These are phyloP conservation scores for Sturnus vulgaris DNA, from an alignment of 2,113 vertebrate genomes.

Conservation along the genomic window DNA sequence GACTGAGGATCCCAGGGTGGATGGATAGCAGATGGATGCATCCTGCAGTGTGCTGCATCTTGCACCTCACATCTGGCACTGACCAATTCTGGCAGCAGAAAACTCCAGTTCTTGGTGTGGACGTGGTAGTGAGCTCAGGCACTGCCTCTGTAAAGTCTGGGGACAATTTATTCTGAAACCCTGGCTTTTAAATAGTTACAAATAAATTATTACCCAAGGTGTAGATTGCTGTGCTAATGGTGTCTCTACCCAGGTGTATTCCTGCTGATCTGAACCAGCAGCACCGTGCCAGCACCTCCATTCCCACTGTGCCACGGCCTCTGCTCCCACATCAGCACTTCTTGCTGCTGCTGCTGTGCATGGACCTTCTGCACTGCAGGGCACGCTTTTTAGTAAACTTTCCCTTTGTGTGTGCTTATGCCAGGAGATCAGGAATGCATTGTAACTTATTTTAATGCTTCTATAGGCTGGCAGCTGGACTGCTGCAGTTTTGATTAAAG, in stretches of 20 bases:
- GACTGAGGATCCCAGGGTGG: not conserved
- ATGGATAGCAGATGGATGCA: not conserved
- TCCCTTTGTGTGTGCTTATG: not conserved
- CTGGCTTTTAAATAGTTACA: not conserved
- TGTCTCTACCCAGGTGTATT: not conserved
- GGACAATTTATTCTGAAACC: not conserved
- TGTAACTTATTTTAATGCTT: not conserved
- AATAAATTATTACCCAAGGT: not conserved
- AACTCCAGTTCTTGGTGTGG: not conserved
- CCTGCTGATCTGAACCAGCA: not conserved
- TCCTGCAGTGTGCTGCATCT: fast-evolving
- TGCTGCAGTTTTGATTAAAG: not conserved
- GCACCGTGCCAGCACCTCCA: fast-evolving
- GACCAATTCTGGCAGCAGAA: not conserved
- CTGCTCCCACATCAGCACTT: not conserved
- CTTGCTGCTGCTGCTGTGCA: not conserved
- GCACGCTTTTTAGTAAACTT: not conserved
- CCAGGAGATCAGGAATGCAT: not conserved
- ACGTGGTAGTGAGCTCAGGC: not conserved
- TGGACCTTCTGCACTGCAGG: not conserved
- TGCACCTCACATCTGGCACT: not conserved
- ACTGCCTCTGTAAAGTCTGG: not conserved
- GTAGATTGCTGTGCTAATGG: not conserved
- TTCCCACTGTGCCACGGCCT: not conserved
- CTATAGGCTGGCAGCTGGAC: not conserved